phyloP scores from a whole-genome alignment of 2,888 invertebrate genomes.

The Pollenia labialis region DNA sequence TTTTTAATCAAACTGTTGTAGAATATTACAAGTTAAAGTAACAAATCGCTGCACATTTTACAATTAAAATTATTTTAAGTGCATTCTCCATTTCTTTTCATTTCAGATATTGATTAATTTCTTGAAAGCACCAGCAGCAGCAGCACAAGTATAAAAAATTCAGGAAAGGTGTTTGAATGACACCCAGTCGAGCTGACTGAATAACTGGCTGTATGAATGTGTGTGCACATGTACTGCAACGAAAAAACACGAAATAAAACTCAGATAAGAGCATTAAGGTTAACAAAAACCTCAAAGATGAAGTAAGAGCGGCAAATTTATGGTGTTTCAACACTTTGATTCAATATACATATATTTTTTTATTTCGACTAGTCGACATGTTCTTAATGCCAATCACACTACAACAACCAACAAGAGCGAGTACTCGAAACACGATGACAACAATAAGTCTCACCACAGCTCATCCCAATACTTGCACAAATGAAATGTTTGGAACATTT shows the following conservation, averaged over 20 bases:
- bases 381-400: conserved; percentile 56
- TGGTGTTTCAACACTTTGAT: conserved; percentile 37
- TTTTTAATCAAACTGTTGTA: conserved; percentile 14
- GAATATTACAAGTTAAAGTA: not conserved
- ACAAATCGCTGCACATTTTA: conserved; percentile 27
- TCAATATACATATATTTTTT: not conserved
- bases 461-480: conserved; percentile 2
- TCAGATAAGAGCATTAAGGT: conserved; percentile 12
- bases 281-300: conserved; percentile 19
- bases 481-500: conserved; percentile 27
- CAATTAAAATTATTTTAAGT: conserved; percentile 35
- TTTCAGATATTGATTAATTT: conserved; percentile 63
- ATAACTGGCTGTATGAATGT: conserved; percentile 27
- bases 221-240: conserved; percentile 26
- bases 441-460: conserved; percentile 28
- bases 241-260: conserved; percentile 25
- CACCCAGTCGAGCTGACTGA: not conserved
- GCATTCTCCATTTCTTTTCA: conserved; percentile 26
- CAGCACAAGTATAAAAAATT: conserved; percentile 49
- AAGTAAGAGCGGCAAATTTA: conserved; percentile 15
- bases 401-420: conserved; percentile 13
- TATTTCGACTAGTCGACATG: conserved; percentile 11
- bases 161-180: conserved; percentile 8
- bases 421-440: not conserved
- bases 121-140: conserved; percentile 7